Conservation (phyloP, 2,113 vertebrate genomes). For the Protobothrops mucrosquamatus region DNA sequence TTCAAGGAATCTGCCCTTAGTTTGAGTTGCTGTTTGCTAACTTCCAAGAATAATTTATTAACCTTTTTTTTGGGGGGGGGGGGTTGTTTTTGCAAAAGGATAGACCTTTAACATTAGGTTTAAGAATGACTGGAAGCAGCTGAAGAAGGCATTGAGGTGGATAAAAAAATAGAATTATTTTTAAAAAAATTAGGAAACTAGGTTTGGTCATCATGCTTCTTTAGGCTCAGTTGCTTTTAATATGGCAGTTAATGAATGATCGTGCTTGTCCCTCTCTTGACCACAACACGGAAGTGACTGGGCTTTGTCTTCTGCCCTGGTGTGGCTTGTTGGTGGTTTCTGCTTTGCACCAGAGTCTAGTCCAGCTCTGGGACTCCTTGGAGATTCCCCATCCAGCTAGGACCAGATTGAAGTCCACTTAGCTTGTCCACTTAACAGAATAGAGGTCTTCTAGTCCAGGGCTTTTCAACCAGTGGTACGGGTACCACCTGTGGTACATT, state of each 20-base stretch:
- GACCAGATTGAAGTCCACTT: not conserved
- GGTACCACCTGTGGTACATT: no score
- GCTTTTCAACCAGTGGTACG: no score
- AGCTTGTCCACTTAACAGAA: not conserved
- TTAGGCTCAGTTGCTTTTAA: not conserved
- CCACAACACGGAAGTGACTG: not conserved
- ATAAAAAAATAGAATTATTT: not conserved
- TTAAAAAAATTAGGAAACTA: not conserved
- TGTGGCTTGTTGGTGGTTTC: not conserved
- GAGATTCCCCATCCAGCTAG: not conserved
- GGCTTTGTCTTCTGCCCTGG: not conserved
- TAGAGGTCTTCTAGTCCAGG: no score
- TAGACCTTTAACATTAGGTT: not conserved
- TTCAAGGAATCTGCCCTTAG: not conserved
- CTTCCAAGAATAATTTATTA: not conserved
- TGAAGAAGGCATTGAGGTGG: not conserved
- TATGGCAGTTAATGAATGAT: not conserved
- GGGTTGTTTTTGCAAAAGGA: not conserved
- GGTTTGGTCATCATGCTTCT: not conserved
- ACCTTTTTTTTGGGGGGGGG: not conserved
- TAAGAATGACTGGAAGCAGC: no score
- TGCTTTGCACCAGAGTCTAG: not conserved
- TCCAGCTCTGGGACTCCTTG: not conserved
- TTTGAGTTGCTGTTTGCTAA: not conserved
- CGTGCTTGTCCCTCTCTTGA: not conserved